Evolutionary conservation across 1,140 invertebrate species (phyloP).

Genomic region (Melipona quadrifasciata): DNA sequence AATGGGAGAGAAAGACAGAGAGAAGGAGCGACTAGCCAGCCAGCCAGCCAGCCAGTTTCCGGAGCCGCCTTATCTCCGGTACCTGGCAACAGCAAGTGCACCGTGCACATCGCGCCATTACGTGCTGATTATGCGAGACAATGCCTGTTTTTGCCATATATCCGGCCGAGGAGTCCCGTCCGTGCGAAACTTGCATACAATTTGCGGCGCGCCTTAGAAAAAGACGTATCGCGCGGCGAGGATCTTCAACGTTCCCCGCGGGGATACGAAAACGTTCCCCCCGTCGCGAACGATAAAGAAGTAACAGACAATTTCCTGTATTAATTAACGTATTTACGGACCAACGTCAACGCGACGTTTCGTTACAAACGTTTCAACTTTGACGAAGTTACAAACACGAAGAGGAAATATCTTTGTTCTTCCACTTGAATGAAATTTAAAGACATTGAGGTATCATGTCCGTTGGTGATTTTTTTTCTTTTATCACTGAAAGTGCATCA

Average conservation of each 20-base stretch:
- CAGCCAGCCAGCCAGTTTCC: slow-evolving; percentile 26
- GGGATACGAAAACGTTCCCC: neutral
- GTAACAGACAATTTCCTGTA: neutral
- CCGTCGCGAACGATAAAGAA: neutral
- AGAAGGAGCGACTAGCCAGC: neutral
- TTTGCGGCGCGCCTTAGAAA: slow-evolving; percentile 1
- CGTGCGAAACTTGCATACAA: slow-evolving; percentile 22
- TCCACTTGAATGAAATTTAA: too few relatives aligned
- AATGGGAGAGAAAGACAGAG: neutral
- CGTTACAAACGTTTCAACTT: too few relatives aligned
- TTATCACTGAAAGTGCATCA: too few relatives aligned
- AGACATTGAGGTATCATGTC: too few relatives aligned
- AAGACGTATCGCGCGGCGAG: neutral
- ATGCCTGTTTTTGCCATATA: slow-evolving; percentile 36
- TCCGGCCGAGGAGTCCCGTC: slow-evolving; percentile 2
- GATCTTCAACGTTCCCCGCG: neutral
- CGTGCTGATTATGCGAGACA: slow-evolving; percentile 50
- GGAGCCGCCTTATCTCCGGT: slow-evolving; percentile 47
- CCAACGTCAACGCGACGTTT: too few relatives aligned
- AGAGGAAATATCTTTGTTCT: too few relatives aligned
- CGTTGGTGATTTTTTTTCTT: too few relatives aligned
- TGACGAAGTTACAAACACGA: too few relatives aligned
- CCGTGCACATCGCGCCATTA: slow-evolving; percentile 18
- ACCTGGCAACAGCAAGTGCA: slow-evolving; percentile 34
- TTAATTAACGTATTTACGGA: neutral